These are phyloP conservation scores for Tuta absoluta DNA, from an alignment of 2,888 invertebrate genomes.

Conservation along the genomic window DNA sequence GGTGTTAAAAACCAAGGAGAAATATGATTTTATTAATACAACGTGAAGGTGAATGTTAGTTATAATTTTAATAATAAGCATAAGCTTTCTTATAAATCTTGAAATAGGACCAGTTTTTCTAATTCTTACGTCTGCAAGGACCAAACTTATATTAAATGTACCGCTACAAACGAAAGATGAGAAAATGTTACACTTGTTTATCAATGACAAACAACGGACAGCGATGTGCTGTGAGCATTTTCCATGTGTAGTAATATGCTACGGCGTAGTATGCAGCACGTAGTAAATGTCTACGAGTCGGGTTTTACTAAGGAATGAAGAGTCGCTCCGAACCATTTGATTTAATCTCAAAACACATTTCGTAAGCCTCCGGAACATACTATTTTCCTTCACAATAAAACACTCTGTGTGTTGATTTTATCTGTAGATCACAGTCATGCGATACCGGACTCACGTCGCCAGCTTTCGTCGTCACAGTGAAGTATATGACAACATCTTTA, in stretches of 20 bases:
- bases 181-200: too few relatives aligned
- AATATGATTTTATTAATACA: constrained; percentile 2
- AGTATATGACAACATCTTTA: constrained; percentile 21
- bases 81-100: background rate
- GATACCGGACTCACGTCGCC: background rate
- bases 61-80: background rate
- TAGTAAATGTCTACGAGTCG: background rate
- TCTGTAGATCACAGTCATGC: constrained; percentile 10
- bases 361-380: background rate
- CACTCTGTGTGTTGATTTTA: constrained; percentile 17
- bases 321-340: too few relatives aligned
- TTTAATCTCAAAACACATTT: too few relatives aligned
- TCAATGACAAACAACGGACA: background rate
- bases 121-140: too few relatives aligned
- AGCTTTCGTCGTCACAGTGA: constrained; percentile 8
- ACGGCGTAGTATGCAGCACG: background rate
- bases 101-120: background rate
- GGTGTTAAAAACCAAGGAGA: constrained; percentile 8
- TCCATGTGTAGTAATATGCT: background rate
- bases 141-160: too few relatives aligned
- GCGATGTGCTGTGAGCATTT: background rate
- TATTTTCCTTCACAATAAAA: background rate
- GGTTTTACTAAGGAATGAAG: too few relatives aligned
- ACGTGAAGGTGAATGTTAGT: constrained; percentile 1
- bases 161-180: too few relatives aligned